These are phyloP conservation scores for Pangasius mekongensis DNA, from an alignment of 2,797 vertebrate genomes.

Conservation along the genomic window DNA sequence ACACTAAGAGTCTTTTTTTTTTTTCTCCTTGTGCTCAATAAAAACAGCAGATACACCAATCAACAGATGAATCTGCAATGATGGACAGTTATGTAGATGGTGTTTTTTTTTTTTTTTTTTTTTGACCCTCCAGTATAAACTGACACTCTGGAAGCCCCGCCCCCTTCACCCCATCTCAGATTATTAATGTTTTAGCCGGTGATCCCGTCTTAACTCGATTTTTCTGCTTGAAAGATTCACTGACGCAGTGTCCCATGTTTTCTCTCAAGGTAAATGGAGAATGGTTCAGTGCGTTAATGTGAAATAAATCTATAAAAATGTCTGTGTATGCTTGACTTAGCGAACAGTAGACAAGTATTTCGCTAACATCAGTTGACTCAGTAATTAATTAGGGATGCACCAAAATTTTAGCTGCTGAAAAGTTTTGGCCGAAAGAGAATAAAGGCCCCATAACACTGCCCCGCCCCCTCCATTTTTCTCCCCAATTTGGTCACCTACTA, in stretches of 20 bases:
- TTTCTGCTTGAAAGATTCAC: neutral
- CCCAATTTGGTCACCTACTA: neutral
- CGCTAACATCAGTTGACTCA: neutral
- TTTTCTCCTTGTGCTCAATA: neutral
- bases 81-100: neutral
- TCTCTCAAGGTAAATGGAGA: neutral
- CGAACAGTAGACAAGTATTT: neutral
- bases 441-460: neutral
- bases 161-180: neutral
- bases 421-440: neutral
- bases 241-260: neutral
- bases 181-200: neutral
- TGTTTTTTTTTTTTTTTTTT: neutral
- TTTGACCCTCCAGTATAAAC: neutral
- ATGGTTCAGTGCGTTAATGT: neutral
- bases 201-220: no score
- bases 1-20: neutral
- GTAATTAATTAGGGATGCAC: neutral
- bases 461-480: neutral
- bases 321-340: neutral
- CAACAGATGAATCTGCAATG: neutral
- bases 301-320: neutral
- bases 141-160: neutral
- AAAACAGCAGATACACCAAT: neutral
- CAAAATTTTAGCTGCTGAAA: neutral